Evolutionary conservation across 2,797 vertebrate genomes (phyloP), one percentile per base, ranked within the genome.

Genomic region (Kryptopterus vitreolus): DNA sequence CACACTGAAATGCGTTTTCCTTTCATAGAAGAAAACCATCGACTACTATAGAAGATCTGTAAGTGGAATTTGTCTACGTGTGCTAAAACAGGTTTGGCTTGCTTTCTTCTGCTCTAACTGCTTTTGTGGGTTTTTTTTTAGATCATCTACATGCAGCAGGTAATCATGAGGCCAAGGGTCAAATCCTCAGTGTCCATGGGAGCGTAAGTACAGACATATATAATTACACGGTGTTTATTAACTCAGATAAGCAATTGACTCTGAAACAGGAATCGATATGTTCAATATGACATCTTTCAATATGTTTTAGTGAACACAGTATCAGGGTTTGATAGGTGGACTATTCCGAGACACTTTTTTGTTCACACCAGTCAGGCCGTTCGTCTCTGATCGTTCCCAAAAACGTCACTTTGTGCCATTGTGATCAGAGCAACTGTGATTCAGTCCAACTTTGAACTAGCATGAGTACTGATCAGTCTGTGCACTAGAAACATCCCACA

Each of bases 131-230:
- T n/a, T n/a, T n/a, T 82, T 73, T 88, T 88, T 16, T 78, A 99
- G 98, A 98, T 95, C 88, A 95, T 98, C 62, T 98, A 95, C 90
- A 94, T 93, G 73, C 95, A 97, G 80, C 96, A 97, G 89, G 93
- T 95, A 65, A 90, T 98, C 69, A 91, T 96, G 95, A 96, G 95
- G 89, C 93, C 97, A 86, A 96, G 94, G 62, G 96, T 98, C 87
- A 99, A 99, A 87, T 98, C 96, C 11, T 95, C 96, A 0, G 97
- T 98, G 87, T 99, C 98, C n/a, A 89, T 99, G 0, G 95, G 94
- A 92, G 96, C 95, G 98, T 99, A 94, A 91, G 97, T 93, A 65
- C 58, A 63, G 43, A 22, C 26, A 69, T 43, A 43, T 43, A 43
- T 8, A 33, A 35, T 58, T 69, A 33, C 46, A 66, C 13, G 16